phyloP scores from a whole-genome alignment of 2,113 vertebrate species.

The Oostethus manadensis region DNA sequence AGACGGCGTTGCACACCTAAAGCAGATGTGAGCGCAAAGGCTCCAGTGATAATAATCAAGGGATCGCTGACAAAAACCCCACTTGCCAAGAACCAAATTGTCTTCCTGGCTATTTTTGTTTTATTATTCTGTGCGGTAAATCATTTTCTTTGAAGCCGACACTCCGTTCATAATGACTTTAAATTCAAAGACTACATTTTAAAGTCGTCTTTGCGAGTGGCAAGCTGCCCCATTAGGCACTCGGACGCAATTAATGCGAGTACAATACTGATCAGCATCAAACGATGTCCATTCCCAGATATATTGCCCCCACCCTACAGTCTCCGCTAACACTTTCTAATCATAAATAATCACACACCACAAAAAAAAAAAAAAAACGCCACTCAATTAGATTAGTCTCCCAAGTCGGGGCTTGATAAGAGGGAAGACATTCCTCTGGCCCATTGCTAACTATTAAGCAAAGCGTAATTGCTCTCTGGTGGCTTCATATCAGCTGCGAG shows the following conservation, averaged over 20 bases:
- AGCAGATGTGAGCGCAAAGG: conserved; percentile 47
- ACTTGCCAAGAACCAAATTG: conserved; percentile 17
- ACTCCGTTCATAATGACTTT: conserved; percentile 24
- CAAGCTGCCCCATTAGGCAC: conserved; percentile 52
- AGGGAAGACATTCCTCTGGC: conserved; percentile 63
- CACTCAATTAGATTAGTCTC: conserved; percentile 75
- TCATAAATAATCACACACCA: conserved; percentile 74
- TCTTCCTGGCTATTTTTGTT: conserved; percentile 25
- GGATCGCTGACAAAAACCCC: conserved; percentile 28
- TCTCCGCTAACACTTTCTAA: conserved; percentile 71
- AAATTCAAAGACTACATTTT: conserved; percentile 59
- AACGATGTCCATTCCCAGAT: conserved; percentile 61
- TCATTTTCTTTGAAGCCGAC: conserved; percentile 37
- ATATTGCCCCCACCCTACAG: conserved; percentile 57
- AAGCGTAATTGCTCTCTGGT: conserved; percentile 78
- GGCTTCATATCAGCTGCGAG: conserved; percentile 71
- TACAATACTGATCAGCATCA: conserved; percentile 66
- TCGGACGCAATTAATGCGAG: conserved; percentile 67
- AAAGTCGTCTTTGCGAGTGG: conserved; percentile 52
- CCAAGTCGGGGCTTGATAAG: conserved; percentile 66
- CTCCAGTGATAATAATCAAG: conserved; percentile 27
- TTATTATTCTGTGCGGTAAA: conserved; percentile 36
- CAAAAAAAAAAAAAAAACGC: conserved; percentile 56
- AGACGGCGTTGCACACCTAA: conserved; percentile 24
- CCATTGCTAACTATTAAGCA: conserved; percentile 72